These are phyloP conservation scores for Scomber colias DNA, from an alignment of 2,113 vertebrate species.

Conservation along the genomic window DNA sequence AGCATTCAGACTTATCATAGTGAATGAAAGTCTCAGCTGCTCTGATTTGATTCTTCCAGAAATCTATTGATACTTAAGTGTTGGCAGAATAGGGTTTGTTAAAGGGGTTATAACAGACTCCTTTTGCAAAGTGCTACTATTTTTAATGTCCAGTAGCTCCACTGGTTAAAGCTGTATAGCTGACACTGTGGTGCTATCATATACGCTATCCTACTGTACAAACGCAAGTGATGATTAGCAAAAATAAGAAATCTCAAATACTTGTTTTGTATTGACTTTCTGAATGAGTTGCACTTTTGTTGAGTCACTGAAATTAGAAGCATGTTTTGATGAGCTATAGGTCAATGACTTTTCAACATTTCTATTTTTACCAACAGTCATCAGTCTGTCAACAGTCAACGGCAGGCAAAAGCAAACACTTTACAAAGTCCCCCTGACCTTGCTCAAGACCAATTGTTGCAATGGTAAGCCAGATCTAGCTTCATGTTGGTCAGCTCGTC, in stretches of 20 bases:
- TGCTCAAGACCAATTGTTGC: background rate
- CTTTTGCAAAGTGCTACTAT: no score
- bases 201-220: no score
- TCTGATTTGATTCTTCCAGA: background rate
- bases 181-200: no score
- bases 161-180: background rate
- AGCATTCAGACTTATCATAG: background rate
- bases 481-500: background rate
- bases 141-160: background rate
- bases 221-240: no score
- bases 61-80: background rate
- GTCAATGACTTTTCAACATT: background rate
- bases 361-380: background rate
- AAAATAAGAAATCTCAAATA: background rate
- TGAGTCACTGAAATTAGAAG: background rate
- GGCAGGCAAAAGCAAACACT: slow-evolving; percentile 24
- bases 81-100: background rate
- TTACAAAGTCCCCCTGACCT: background rate
- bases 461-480: background rate
- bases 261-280: background rate
- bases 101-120: no score
- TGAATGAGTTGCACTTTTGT: background rate
- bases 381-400: background rate
- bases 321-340: background rate
- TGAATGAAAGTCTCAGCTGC: background rate